Evolutionary conservation across 2,888 invertebrate genomes (phyloP), one percentile per base, ranked within the genome.

Genomic region (Andrena camellia): DNA sequence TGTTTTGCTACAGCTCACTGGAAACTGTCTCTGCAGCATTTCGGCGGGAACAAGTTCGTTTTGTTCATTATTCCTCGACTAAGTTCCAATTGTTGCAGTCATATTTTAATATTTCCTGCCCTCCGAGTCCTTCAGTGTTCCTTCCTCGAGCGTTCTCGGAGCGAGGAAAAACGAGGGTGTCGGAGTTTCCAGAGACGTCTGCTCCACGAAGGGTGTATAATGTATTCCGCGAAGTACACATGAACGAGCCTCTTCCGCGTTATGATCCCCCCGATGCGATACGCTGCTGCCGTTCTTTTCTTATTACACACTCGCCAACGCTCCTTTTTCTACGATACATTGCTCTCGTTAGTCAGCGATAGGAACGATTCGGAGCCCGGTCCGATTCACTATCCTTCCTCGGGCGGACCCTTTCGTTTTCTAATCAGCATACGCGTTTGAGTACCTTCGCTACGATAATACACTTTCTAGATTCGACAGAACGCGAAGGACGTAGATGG

Each of bases 401-500:
- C 48, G 26, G 10, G 23, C 62, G 35, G 59, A 87, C 52, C 73
- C 86, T 87, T 85, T 87, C 86, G 67, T 83, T 87, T 87, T 87
- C 86, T 74, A 70, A 59, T 78, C 59, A 42, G 26, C 31, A 42
- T 23, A 35, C 59, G 23, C 62, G 50, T 67, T 52, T 64, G 60
- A 20, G 52, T 33, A 69, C 69, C 64, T 50, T 29, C n/a, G 7
- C 26, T 69, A 54, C 72, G 80, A 77, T 79, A 74, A 83, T 23
- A 75, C 63, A 71, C 42, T 42, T 42, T 17, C 42, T 4, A 17
- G 42, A 42, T 0, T 42, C 4, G 42, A 13, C 42, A 42, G 42
- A 42, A 42, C 42, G 10, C 2, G 13, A 42, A 13, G 42, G 3
- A 42, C 13, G 13, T 42, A 42, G 17, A 42, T 17, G 42, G 42